Percentiles rank a stretch among this genome's conserved stretches.
phyloP scores from a whole-genome alignment of 1,140 invertebrate species.

The Stegodyphus mimosarum region DNA sequence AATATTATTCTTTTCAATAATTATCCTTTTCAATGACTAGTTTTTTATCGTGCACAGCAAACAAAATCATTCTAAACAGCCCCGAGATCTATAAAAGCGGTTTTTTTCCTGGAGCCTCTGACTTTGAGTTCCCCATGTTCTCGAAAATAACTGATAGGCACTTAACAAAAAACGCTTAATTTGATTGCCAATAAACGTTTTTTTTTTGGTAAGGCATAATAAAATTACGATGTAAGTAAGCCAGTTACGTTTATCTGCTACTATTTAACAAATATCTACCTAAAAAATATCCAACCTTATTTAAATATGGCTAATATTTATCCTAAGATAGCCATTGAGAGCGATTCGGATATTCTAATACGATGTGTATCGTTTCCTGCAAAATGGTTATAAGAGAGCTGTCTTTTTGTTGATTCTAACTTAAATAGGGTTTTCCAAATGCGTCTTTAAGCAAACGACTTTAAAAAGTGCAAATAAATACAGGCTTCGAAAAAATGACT shows the following conservation, averaged over 20 bases:
- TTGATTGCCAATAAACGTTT: conserved; percentile 39
- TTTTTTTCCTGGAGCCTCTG: not conserved
- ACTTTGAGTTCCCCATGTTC: not conserved
- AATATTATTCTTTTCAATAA: too few species aligned
- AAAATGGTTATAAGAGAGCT: conserved; percentile 5
- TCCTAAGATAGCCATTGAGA: not conserved
- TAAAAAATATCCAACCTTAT: too few species aligned
- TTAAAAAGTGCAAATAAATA: conserved; percentile 32
- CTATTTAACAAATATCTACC: too few species aligned
- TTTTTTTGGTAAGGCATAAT: not conserved
- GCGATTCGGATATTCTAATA: conserved; percentile 21
- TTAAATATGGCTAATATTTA: too few species aligned
- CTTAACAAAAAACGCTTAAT: conserved; percentile 24
- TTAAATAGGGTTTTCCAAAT: conserved; percentile 35
- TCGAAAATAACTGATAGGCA: not conserved
- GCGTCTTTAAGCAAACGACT: conserved; percentile 49
- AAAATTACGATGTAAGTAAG: conserved; percentile 35
- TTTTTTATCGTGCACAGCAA: too few species aligned
- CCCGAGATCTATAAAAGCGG: too few species aligned
- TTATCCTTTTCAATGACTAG: too few species aligned
- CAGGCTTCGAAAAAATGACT: not conserved
- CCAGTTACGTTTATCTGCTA: conserved; percentile 17
- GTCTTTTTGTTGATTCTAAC: not conserved
- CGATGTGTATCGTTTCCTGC: not conserved
- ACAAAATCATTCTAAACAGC: too few species aligned